Evolutionary conservation across 2,888 invertebrate species (phyloP), one percentile per base, ranked within the genome.

Genomic region (Homarus gammarus): DNA sequence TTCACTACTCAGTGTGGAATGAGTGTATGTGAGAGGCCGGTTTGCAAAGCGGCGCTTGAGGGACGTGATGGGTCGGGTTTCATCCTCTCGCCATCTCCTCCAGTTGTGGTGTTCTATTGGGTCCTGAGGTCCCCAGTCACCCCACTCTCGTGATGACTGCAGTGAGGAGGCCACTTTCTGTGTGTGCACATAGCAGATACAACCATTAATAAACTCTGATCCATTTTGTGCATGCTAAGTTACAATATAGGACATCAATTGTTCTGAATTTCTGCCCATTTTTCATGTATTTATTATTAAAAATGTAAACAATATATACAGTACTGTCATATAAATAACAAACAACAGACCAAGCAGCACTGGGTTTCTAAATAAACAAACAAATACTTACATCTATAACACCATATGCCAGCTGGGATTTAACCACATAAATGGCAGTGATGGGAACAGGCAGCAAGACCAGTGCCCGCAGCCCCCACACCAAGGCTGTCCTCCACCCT

Each of bases 31-130:
- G 56, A 90, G 90, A 27, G 91, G 91, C 8, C 91, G 89, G 72
- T 68, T 84, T 49, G 90, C 90, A 49, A 91, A 83, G 31, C 91
- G 89, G 27, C 91, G 89, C 51, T 91, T 87, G 36, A 91, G 84
- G 27, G 91, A 90, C 38, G 91, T 86, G 56, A 90, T 87, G 22
- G 91, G 90, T 3, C 90, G 84, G 3, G 90, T 91, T 64, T 91
- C 91, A 36, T 91, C 91, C 73, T 91, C 91, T 38, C 90, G 51
- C 91, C 91, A 91, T 27, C 90, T 83, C 15, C 91, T 84, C 91
- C 91, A 91, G 85, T 91, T 90, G 61, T 91, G 90, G 56, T 91
- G 91, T 70, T 91, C 91, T 10, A 91, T 91, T 77, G 91, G 91
- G 36, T 91, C 91, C 61, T 91, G 91, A 27, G 91, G 91, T 0